These are phyloP conservation scores for Osmerus eperlanus DNA, from an alignment of 2,113 vertebrate genomes.

Conservation along the genomic window DNA sequence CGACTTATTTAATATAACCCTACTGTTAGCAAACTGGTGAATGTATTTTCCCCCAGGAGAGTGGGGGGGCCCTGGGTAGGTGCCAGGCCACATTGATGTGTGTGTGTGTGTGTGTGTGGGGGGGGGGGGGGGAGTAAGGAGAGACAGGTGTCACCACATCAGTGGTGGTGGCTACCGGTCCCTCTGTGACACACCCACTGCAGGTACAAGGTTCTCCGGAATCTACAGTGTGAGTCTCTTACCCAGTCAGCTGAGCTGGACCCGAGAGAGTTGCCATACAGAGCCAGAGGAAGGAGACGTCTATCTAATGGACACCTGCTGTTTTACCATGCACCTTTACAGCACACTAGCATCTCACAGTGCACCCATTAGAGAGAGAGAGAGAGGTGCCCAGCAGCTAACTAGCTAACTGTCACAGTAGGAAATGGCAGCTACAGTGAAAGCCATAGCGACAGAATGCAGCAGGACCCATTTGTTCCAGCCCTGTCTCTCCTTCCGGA, in stretches of 20 bases:
- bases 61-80: conserved; percentile 40
- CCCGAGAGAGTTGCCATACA: too few relatives aligned
- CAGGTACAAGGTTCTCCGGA: too few relatives aligned
- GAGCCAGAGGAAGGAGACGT: too few relatives aligned
- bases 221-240: too few relatives aligned
- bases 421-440: background rate
- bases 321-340: too few relatives aligned
- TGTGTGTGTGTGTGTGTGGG: background rate
- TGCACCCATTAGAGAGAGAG: background rate
- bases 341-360: too few relatives aligned
- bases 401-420: background rate
- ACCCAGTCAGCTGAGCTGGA: too few relatives aligned
- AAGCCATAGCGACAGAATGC: too few relatives aligned
- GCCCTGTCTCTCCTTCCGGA: conserved; percentile 2
- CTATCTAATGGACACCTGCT: too few relatives aligned
- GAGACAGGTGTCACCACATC: conserved; percentile 13
- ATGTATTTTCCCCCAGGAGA: conserved; percentile 33
- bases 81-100: conserved; percentile 57
- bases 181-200: too few relatives aligned
- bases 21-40: conserved; percentile 59
- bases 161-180: background rate
- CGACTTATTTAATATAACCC: conserved; percentile 53
- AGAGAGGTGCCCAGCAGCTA: background rate
- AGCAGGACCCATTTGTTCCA: conserved; percentile 13
- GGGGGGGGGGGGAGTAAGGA: background rate